phyloP scores from a whole-genome alignment of 2,888 invertebrate genomes.

The Heliconius ismenius region DNA sequence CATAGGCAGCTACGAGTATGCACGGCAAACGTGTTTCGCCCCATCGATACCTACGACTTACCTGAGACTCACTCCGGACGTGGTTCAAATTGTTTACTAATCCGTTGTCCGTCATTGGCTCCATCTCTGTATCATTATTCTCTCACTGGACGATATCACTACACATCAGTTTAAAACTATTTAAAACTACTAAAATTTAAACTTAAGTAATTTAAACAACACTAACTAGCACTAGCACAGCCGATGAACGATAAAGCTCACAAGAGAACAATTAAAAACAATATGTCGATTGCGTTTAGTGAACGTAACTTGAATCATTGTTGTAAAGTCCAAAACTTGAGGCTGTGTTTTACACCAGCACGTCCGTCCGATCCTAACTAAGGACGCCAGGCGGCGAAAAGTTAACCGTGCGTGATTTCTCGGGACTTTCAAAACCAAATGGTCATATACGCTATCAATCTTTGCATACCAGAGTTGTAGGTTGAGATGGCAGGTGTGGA shows the following conservation, averaged over 20 bases:
- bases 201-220: constrained; percentile 46
- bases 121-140: constrained; percentile 74
- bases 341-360: constrained; percentile 53
- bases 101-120: constrained; percentile 77
- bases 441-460: constrained; percentile 82
- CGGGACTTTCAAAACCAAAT: constrained; percentile 80
- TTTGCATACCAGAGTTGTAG: constrained; percentile 81
- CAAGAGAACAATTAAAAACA: constrained; percentile 51
- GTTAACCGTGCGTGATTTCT: constrained; percentile 81
- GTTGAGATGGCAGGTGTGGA: constrained; percentile 70
- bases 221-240: constrained; percentile 51
- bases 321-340: constrained; percentile 50
- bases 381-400: constrained; percentile 81
- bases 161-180: constrained; percentile 55
- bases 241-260: constrained; percentile 52
- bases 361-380: constrained; percentile 71
- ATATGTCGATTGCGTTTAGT: constrained; percentile 50
- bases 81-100: constrained; percentile 79
- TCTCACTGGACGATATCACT: constrained; percentile 50
- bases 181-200: constrained; percentile 35
- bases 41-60: constrained; percentile 72
- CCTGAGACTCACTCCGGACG: constrained; percentile 79
- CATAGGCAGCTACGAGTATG: constrained; percentile 65
- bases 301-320: constrained; percentile 39
- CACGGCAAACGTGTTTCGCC: constrained; percentile 75